These are phyloP conservation scores for Hippocampus barbouri DNA, from an alignment of 2,113 vertebrate species.

Conservation along the genomic window DNA sequence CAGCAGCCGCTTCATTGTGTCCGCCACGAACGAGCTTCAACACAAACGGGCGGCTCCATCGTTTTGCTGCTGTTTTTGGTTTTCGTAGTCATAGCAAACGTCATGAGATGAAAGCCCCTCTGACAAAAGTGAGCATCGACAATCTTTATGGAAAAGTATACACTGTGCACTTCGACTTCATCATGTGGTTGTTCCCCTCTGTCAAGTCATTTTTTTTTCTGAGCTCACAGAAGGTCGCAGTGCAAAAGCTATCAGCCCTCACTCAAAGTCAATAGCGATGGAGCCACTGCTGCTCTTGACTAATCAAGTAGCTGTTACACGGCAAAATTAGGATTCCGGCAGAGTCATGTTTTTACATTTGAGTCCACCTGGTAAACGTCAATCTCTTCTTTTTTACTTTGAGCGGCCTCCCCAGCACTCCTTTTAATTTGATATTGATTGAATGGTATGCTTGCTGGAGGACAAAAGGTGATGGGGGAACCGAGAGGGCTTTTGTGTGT, in stretches of 20 bases:
- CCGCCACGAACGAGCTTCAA: neutral
- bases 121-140: no score
- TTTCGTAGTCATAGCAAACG: no score
- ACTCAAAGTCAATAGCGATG: neutral
- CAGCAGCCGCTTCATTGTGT: neutral
- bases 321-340: neutral
- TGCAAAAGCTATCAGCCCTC: neutral
- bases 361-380: neutral
- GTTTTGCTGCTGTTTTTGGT: neutral
- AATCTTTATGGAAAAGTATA: no score
- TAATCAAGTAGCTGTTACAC: neutral
- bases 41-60: neutral
- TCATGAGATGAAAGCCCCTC: no score
- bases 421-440: slow-evolving; percentile 51
- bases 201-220: no score
- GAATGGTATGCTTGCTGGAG: slow-evolving; percentile 12
- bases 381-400: neutral
- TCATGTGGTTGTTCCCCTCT: no score
- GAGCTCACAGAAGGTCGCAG: neutral
- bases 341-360: neutral
- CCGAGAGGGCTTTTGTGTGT: no score
- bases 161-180: no score
- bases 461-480: slow-evolving; percentile 5
- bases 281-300: neutral
- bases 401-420: slow-evolving; percentile 1